A percentile compares a stretch with the other conserved stretches of the same genome.
Evolutionary conservation across 1,140 invertebrate genomes (phyloP).

Genomic region (Phymorhynchus buccinoides): DNA sequence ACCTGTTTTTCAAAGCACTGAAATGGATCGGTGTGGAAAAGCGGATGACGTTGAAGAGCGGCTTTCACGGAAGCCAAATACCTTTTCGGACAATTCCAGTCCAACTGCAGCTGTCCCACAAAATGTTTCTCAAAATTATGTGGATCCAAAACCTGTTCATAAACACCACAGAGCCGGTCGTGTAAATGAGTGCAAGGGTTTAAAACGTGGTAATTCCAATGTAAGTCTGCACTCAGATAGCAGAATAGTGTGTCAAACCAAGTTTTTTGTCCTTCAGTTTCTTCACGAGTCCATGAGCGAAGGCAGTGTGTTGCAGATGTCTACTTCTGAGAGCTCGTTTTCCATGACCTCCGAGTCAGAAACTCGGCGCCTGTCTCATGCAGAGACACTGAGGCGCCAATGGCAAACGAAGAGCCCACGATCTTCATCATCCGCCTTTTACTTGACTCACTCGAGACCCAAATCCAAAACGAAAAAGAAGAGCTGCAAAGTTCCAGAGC

Average conservation of each 20-base stretch:
- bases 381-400: neutral
- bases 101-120: neutral
- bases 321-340: constrained; percentile 7
- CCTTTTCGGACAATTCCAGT: neutral
- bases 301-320: neutral
- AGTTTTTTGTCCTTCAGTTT: constrained; percentile 19
- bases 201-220: neutral
- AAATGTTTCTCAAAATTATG: neutral
- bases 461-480: neutral
- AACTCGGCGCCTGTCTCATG: neutral
- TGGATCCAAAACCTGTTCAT: neutral
- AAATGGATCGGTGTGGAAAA: too few relatives aligned
- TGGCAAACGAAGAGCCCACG: constrained; percentile 10
- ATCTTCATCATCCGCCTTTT: neutral
- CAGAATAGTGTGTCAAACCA: neutral
- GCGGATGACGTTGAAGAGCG: neutral
- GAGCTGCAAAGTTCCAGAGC: neutral
- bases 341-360: constrained; percentile 3
- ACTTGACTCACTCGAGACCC: neutral
- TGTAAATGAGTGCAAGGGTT: neutral
- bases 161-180: neutral
- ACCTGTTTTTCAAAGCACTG: too few relatives aligned
- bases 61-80: neutral
- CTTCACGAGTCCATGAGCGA: constrained; percentile 1
- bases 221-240: too few relatives aligned